Percentiles rank a stretch among this genome's conserved stretches.
Evolutionary conservation across 2,113 vertebrate species (phyloP).

Genomic region (Nansenia antarctica): DNA sequence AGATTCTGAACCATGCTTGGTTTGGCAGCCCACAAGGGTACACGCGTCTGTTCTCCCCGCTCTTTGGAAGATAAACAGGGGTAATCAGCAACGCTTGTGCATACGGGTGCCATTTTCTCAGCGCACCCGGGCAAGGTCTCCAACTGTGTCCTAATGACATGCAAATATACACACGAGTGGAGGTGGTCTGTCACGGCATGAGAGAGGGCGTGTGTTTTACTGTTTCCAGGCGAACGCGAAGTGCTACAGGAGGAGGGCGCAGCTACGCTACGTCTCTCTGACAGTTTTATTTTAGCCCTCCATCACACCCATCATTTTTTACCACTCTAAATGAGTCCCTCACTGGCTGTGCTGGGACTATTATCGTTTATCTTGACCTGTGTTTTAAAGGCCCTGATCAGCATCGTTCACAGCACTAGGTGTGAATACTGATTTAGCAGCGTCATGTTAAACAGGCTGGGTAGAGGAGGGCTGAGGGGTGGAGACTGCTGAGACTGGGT

Average conservation of each 20-base stretch:
- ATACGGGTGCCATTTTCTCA: slow-evolving; percentile 44
- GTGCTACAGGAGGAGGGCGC: background rate
- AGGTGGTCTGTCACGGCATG: slow-evolving; percentile 41
- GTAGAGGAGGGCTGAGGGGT: too few relatives aligned
- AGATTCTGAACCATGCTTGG: slow-evolving; percentile 30
- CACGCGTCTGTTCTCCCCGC: slow-evolving; percentile 33
- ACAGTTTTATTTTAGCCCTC: slow-evolving; percentile 27
- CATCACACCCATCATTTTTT: slow-evolving; percentile 12
- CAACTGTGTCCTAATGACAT: slow-evolving; percentile 61
- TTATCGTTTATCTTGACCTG: background rate
- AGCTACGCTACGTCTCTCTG: slow-evolving; percentile 1
- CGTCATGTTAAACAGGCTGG: too few relatives aligned
- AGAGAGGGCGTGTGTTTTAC: slow-evolving; percentile 24
- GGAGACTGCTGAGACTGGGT: too few relatives aligned
- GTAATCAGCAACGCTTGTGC: slow-evolving; percentile 60
- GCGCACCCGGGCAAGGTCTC: slow-evolving; percentile 50
- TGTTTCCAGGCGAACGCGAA: slow-evolving; percentile 13
- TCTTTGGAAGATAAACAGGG: slow-evolving; percentile 48
- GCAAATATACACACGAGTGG: slow-evolving; percentile 50
- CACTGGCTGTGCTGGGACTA: background rate
- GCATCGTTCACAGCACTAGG: background rate
- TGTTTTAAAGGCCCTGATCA: background rate
- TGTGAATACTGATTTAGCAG: too few relatives aligned
- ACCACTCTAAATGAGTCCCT: slow-evolving; percentile 1
- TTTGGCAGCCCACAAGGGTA: slow-evolving; percentile 45